Conservation (phyloP, 2,113 vertebrate genomes). For the Gracilinanus agilis region DNA sequence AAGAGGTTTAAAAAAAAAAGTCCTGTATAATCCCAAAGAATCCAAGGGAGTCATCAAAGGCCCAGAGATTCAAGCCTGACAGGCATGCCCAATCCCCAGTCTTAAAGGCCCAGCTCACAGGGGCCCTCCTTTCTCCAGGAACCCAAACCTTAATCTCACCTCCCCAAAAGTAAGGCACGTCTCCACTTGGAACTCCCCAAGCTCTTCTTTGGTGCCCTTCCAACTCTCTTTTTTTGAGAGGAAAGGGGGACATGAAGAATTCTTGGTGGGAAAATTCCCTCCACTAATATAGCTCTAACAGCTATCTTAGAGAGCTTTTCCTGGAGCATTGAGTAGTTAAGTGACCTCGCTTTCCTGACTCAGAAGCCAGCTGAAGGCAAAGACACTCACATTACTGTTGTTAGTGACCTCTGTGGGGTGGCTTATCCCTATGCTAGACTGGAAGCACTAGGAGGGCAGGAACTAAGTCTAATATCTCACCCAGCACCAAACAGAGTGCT, state of each 20-base stretch:
- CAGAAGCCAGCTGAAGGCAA: not conserved
- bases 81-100: not conserved
- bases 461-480: not conserved
- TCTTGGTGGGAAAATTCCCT: not conserved
- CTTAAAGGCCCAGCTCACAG: not conserved
- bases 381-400: not conserved
- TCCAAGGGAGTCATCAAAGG: not conserved
- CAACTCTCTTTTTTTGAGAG: not conserved
- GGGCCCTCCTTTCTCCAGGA: not conserved
- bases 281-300: not conserved
- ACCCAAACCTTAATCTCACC: not conserved
- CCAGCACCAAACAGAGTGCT: not conserved
- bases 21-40: not conserved
- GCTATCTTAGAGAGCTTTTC: not conserved
- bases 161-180: not conserved
- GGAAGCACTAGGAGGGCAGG: not conserved
- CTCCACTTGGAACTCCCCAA: not conserved
- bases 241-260: not conserved
- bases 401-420: not conserved
- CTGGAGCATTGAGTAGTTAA: not conserved
- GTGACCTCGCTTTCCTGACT: not conserved
- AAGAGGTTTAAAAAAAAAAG: too few relatives aligned
- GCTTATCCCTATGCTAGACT: not conserved
- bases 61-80: not conserved
- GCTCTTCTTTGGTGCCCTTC: not conserved